These are phyloP conservation scores for Nansenia antarctica DNA, from an alignment of 2,113 vertebrate species.

Conservation along the genomic window DNA sequence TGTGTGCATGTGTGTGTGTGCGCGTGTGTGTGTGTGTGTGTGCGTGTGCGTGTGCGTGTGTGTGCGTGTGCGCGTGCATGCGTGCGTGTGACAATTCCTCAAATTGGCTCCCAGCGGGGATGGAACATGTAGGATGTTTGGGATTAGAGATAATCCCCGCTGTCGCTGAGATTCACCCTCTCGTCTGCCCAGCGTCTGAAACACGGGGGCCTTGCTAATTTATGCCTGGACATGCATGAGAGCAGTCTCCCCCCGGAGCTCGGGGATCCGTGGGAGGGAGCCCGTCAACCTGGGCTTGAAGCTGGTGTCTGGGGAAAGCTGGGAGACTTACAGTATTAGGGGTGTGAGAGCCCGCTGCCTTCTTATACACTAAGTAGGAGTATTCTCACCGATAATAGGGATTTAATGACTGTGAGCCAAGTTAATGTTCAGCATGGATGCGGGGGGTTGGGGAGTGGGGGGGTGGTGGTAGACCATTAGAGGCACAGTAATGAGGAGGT, in stretches of 20 bases:
- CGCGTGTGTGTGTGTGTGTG: too few relatives aligned
- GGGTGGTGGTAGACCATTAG: background rate
- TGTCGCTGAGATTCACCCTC: conserved; percentile 69
- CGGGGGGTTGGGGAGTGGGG: too few relatives aligned
- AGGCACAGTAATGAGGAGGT: background rate
- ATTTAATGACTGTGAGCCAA: conserved; percentile 24
- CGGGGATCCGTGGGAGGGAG: conserved; percentile 12
- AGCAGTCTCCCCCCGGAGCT: conserved; percentile 52
- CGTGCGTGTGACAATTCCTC: conserved; percentile 45
- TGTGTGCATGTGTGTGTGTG: too few relatives aligned
- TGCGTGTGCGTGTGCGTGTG: too few relatives aligned
- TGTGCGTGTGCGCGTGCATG: too few relatives aligned
- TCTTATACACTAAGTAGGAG: conserved; percentile 10
- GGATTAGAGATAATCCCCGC: conserved; percentile 67
- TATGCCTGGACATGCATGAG: conserved; percentile 67
- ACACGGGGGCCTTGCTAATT: conserved; percentile 65
- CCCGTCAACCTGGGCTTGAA: conserved; percentile 33
- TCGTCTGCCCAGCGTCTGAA: conserved; percentile 67
- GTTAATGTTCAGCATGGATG: background rate
- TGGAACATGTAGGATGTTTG: conserved; percentile 42
- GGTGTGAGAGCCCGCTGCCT: conserved; percentile 28
- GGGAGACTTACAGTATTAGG: background rate
- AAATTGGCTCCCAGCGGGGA: conserved; percentile 55
- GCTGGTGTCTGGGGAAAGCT: background rate
- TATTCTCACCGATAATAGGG: background rate